Percentiles rank a stretch among this genome's conserved stretches.
These are phyloP conservation scores for Oscheius myriophilus DNA, from an alignment of 2,888 invertebrate species.

Conservation along the genomic window DNA sequence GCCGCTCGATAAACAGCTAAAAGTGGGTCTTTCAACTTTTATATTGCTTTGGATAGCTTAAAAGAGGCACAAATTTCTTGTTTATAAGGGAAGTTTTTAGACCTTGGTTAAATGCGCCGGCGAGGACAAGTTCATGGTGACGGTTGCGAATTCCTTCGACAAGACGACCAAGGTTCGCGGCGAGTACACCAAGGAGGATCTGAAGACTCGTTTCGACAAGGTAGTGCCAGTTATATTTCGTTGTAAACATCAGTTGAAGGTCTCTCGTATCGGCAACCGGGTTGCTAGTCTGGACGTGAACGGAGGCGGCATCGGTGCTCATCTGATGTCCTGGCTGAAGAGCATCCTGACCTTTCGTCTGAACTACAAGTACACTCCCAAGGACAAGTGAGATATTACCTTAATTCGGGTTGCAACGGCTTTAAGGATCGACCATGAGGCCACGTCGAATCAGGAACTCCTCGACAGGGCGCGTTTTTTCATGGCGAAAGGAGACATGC, in stretches of 20 bases:
- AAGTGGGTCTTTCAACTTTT: slow-evolving; percentile 27
- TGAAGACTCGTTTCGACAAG: slow-evolving; percentile 82
- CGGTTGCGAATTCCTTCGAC: slow-evolving; percentile 81
- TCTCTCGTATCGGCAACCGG: slow-evolving; percentile 41
- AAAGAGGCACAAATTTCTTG: too few relatives aligned
- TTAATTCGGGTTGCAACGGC: not conserved
- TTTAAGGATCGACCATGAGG: slow-evolving; percentile 32
- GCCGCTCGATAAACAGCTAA: slow-evolving; percentile 51
- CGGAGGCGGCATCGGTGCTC: slow-evolving; percentile 37
- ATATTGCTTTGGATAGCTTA: too few relatives aligned
- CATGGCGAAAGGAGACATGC: slow-evolving; percentile 37
- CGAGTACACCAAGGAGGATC: slow-evolving; percentile 86
- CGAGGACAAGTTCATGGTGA: slow-evolving; percentile 82
- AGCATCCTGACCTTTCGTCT: slow-evolving; percentile 35
- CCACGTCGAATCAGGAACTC: slow-evolving; percentile 37
- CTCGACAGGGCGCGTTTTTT: slow-evolving; percentile 42
- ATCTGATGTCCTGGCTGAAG: slow-evolving; percentile 42
- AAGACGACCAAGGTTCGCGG: slow-evolving; percentile 82
- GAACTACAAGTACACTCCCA: slow-evolving; percentile 2
- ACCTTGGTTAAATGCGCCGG: slow-evolving; percentile 31
- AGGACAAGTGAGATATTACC: slow-evolving; percentile 22
- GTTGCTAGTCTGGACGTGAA: slow-evolving; percentile 41
- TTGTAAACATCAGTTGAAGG: slow-evolving; percentile 4
- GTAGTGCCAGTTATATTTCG: slow-evolving; percentile 70
- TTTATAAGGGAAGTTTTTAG: not conserved